Evolutionary conservation across 2,113 vertebrate genomes (phyloP), one percentile per base, ranked within the genome.

Genomic region (Jacana jacana): DNA sequence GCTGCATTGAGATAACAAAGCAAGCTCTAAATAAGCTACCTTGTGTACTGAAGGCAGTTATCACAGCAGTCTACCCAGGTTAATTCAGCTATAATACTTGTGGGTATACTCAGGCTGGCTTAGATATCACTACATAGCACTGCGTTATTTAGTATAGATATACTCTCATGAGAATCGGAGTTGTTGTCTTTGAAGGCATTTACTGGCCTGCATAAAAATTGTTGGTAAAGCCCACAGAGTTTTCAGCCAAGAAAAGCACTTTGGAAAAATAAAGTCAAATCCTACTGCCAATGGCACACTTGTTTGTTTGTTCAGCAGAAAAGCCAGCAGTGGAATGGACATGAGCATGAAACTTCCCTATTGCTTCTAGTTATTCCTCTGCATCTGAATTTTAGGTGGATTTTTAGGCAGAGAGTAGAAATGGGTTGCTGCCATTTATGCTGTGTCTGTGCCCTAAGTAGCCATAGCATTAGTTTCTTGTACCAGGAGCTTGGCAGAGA

Each of bases 31-130:
- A 95, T 94, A 91, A 91, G 93, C 81, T 94, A 73, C 78, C 85
- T 82, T 19, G 75, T 87, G 89, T 95, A 80, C 4, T 2, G 58
- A 91, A 96, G 71, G 93, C 91, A 7, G 46, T 97, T 95, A 93
- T 89, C 95, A 91, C 94, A 95, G 91, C 95, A 83, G 95, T 96
- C 89, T 95, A 52, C 95, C 89, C 91, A 91, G 94, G 95, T 95
- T 96, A 96, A 96, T 96, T 95, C 93, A 57, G 89, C 93, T 85
- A n/a, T 88, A 33, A 90, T 91, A 44, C 93, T 96, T 91, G 78
- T 86, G 94, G 71, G 81, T 75, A 40, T 87, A 8, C 71, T 91
- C 58, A 63, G 7, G 78, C 85, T 91, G 89, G 54, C 87, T 95
- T 78, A 65, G 60, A 48, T 69, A 68, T 33, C 70, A n/a, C 73